Conservation (phyloP, 2,113 vertebrate species). For the Zosterops lateralis region DNA sequence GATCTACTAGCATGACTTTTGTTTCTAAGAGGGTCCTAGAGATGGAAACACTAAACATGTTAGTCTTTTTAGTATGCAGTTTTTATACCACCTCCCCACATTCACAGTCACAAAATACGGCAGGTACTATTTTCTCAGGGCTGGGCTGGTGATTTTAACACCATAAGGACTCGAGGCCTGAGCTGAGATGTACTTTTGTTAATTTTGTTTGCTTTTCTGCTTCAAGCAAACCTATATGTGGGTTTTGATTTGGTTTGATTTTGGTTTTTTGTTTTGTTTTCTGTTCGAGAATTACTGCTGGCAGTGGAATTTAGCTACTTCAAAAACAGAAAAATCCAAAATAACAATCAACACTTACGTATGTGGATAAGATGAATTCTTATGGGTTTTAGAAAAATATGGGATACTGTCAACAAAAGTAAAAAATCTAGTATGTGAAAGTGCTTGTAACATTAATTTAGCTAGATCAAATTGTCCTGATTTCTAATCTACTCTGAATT, state of each 20-base stretch:
- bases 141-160: not conserved
- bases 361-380: not conserved
- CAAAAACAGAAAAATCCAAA: not conserved
- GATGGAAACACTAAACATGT: not conserved
- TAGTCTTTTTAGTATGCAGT: not conserved
- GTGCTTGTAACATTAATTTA: not conserved
- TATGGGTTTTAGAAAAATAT: not conserved
- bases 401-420: not conserved
- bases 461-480: not conserved
- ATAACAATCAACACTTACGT: not conserved
- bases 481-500: not conserved
- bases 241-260: not conserved
- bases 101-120: not conserved
- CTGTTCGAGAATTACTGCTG: not conserved
- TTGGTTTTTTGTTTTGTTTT: not conserved
- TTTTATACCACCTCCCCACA: not conserved
- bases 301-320: not conserved
- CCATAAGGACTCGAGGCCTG: not conserved
- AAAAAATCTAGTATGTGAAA: not conserved
- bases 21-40: not conserved
- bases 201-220: not conserved
- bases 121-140: not conserved
- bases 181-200: not conserved
- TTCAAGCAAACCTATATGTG: not conserved
- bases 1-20: not conserved